These are phyloP conservation scores for Emys orbicularis DNA, from an alignment of 2,797 vertebrate species.

Conservation along the genomic window DNA sequence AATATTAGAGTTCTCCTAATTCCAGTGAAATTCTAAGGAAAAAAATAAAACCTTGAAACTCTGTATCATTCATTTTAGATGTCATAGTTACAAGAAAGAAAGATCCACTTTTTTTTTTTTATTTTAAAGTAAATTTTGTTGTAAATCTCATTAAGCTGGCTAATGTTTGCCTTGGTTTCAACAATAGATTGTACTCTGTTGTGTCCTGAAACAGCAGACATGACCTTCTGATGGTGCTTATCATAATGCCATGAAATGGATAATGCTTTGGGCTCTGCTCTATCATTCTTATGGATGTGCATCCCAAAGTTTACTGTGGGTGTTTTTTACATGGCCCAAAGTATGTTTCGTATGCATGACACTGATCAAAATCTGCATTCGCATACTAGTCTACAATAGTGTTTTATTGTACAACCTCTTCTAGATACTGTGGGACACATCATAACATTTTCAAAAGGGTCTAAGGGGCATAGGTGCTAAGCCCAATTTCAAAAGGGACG, in stretches of 20 bases:
- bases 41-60: neutral
- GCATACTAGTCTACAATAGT: neutral
- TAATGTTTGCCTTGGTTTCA: neutral
- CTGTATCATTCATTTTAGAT: neutral
- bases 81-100: neutral
- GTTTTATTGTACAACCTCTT: neutral
- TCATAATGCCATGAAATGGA: neutral
- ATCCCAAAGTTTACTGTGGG: neutral
- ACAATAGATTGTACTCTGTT: neutral
- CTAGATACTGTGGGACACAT: accelerated
- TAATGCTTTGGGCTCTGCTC: neutral
- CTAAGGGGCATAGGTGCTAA: neutral
- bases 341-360: neutral
- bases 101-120: neutral
- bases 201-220: neutral
- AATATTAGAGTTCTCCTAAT: neutral
- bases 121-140: neutral
- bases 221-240: neutral
- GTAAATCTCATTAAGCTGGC: neutral
- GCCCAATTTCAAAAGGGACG: neutral
- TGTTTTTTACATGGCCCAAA: neutral
- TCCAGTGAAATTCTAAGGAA: neutral
- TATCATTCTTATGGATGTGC: no score
- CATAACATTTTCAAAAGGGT: neutral
- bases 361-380: neutral